Evolutionary conservation across 1,140 invertebrate genomes (phyloP), one percentile per base, ranked within the genome.

Genomic region (Phenacoccus solenopsis): DNA sequence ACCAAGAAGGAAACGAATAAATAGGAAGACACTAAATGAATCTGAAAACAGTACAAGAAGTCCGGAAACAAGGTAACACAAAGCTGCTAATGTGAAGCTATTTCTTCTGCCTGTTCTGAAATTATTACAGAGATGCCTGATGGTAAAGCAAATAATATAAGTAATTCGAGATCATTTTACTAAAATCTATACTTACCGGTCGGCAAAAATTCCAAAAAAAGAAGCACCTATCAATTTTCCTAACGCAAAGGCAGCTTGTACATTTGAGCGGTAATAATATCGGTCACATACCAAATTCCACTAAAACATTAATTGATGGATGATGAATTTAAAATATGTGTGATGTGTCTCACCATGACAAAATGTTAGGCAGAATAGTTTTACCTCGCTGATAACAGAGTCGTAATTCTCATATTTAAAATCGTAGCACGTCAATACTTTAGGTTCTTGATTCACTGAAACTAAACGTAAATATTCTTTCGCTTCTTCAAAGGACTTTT

Each of bases 181-280:
- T n/a, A 72, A 78, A 77, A 70, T n/a, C n/a, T n/a, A 69, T 49
- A 49, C 38, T 67, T 73, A 78, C 76, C 79, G 82, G 71, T 84
- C 83, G 0, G 82, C 78, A 12, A 83, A 73, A 7, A 82, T 76
- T 2, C 83, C 83, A 73, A 84, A 82, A 1, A 81, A 73, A 20
- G 79, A 78, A 49, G 82, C 81, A n/a, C 83, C 83, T n/a, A 81
- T 73, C 61, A 84, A 79, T 74, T 84, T 84, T n/a, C 83, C 83
- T 30, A 84, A 68, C 1, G 83, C 82, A 24, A 84, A 74, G n/a
- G 78, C 76, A 59, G 82, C 79, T 74, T 83, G 82, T 1, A 80
- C 79, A n/a, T 78, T 83, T 1, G 83, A 82, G 3, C 80, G 75
- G 32, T 80, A 75, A 16, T 79, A 75, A 21, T 74, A 75, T 28